Evolutionary conservation across 2,888 invertebrate species (phyloP).

Genomic region (Drosophila pseudotakahashii): DNA sequence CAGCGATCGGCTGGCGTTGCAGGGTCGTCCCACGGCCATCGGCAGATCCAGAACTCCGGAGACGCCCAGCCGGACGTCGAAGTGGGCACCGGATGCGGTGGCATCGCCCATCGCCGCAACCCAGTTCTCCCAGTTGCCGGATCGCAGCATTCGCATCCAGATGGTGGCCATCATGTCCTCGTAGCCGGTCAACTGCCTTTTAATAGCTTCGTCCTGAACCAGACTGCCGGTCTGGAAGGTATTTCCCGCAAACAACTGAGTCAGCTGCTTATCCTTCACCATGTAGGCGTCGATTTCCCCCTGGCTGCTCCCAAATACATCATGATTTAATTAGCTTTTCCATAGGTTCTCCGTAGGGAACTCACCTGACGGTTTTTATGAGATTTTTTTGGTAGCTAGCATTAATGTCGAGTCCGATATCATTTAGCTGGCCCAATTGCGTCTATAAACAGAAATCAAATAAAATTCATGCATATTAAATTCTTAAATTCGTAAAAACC

Average conservation of each 20-base stretch:
- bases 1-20: conserved; percentile 32
- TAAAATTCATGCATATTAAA: too few species aligned
- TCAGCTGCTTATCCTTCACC: conserved; percentile 16
- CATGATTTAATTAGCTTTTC: too few species aligned
- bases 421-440: conserved; percentile 48
- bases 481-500: too few species aligned
- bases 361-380: conserved; percentile 16
- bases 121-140: conserved; percentile 55
- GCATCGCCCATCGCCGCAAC: conserved; percentile 43
- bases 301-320: conserved; percentile 9
- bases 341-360: too few species aligned
- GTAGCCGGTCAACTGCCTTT: conserved; percentile 3
- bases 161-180: conserved; percentile 39
- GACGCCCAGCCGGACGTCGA: conserved; percentile 51
- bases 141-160: conserved; percentile 49
- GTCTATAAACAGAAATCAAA: conserved; percentile 20
- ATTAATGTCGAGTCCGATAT: conserved; percentile 36
- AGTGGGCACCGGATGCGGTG: conserved; percentile 12
- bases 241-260: conserved; percentile 17
- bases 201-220: conserved; percentile 35
- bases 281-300: background rate
- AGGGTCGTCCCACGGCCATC: conserved; percentile 7
- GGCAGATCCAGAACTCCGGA: conserved; percentile 45
- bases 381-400: conserved; percentile 27
- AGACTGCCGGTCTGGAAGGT: conserved; percentile 41